Conservation (phyloP, 2,113 vertebrate genomes). For the Falcunculus frontatus region DNA sequence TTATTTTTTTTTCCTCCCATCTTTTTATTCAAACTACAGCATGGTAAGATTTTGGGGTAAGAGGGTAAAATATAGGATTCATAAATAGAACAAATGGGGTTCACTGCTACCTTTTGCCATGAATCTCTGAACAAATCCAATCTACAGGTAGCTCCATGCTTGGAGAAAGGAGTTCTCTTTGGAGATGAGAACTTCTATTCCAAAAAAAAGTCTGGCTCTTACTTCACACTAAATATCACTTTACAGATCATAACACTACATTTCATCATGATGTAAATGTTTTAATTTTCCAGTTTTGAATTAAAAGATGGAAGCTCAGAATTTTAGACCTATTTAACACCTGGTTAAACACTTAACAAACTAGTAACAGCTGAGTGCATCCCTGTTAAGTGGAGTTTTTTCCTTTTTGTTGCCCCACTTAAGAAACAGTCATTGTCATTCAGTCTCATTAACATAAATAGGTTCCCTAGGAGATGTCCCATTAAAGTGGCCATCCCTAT, state of each 20-base stretch:
- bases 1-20: neutral
- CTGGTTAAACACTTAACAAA: slow-evolving; percentile 41
- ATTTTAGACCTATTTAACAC: slow-evolving; percentile 39
- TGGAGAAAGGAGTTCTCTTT: neutral
- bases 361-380: slow-evolving; percentile 32
- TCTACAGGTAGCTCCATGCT: neutral
- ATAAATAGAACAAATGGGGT: neutral
- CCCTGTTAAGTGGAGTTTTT: slow-evolving; percentile 36
- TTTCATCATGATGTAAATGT: neutral
- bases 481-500: slow-evolving; percentile 68
- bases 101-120: neutral
- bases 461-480: slow-evolving; percentile 69
- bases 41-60: neutral
- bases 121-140: neutral
- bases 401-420: slow-evolving; percentile 61
- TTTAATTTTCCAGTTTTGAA: neutral
- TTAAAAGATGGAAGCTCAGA: neutral
- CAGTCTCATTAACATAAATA: slow-evolving; percentile 64
- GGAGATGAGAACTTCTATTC: neutral
- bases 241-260: neutral
- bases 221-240: neutral
- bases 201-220: neutral
- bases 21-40: neutral
- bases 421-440: slow-evolving; percentile 59
- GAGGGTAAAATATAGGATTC: neutral